Percentiles rank a stretch among this genome's conserved stretches.
phyloP scores from a whole-genome alignment of 2,797 vertebrate species.

The Melanogrammus aeglefinus region DNA sequence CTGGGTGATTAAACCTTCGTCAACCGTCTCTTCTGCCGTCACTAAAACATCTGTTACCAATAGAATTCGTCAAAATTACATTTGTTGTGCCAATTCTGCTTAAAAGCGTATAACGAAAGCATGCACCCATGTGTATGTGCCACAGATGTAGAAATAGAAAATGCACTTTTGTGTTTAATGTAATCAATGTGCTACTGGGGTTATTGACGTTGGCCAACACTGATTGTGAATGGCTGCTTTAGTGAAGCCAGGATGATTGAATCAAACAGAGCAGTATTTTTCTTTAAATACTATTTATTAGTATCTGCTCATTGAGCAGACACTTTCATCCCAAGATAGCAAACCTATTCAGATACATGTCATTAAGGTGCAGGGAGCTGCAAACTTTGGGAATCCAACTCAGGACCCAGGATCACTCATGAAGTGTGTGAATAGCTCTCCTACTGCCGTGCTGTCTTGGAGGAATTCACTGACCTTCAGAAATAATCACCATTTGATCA shows the following conservation, averaged over 20 bases:
- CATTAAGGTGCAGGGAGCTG: not conserved
- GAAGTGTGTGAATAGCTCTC: not conserved
- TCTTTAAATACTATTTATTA: not conserved
- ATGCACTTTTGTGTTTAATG: not conserved
- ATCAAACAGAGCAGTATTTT: no score
- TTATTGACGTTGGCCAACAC: not conserved
- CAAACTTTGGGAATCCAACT: not conserved
- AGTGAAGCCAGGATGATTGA: not conserved
- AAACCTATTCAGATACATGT: not conserved
- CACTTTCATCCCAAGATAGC: not conserved
- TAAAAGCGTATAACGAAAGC: not conserved
- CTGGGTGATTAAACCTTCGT: not conserved
- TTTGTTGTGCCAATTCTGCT: not conserved
- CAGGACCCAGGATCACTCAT: not conserved
- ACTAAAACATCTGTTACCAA: not conserved
- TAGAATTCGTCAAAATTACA: not conserved
- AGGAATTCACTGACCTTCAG: conserved; percentile 4
- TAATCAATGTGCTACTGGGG: not conserved
- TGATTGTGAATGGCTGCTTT: not conserved
- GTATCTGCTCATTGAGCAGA: not conserved
- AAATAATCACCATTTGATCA: conserved; percentile 1
- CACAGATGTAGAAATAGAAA: not conserved
- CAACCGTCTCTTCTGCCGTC: not conserved
- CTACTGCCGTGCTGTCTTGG: not conserved
- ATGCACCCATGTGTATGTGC: no score